phyloP scores from a whole-genome alignment of 2,888 invertebrate species.

The Drosophila quinaria region DNA sequence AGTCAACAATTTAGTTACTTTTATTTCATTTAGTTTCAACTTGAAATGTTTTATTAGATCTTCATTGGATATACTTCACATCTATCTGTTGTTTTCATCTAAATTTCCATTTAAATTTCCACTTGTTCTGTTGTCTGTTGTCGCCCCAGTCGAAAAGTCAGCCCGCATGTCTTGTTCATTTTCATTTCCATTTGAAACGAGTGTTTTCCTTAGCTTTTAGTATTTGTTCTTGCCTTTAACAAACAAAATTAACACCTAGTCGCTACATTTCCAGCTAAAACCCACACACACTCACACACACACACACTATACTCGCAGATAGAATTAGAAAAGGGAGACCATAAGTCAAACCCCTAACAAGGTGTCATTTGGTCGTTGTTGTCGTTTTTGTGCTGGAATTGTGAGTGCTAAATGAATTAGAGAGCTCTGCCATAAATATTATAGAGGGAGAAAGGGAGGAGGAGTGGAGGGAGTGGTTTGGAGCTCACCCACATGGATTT shows the following conservation, averaged over 20 bases:
- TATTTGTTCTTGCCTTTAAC: constrained; percentile 57
- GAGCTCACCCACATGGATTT: constrained; percentile 58
- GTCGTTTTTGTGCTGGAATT: constrained; percentile 3
- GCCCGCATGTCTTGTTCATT: constrained; percentile 64
- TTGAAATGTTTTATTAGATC: not conserved
- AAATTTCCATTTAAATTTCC: constrained; percentile 40
- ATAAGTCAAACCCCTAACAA: constrained; percentile 69
- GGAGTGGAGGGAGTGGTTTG: not conserved
- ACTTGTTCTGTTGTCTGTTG: constrained; percentile 21
- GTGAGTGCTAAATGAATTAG: constrained; percentile 67
- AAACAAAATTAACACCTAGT: constrained; percentile 74
- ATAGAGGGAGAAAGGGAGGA: not conserved
- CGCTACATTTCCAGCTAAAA: constrained; percentile 73
- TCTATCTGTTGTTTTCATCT: not conserved
- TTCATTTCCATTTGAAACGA: constrained; percentile 45
- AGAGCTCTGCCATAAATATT: constrained; percentile 54
- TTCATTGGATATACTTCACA: not conserved
- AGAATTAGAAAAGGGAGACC: constrained; percentile 16
- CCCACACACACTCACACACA: constrained; percentile 24
- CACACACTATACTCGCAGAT: not conserved
- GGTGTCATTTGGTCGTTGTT: constrained; percentile 65
- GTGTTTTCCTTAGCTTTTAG: constrained; percentile 52
- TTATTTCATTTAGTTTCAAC: constrained; percentile 17
- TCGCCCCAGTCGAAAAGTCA: not conserved
- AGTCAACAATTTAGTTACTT: constrained; percentile 17